Percentiles rank a stretch among this genome's conserved stretches.
phyloP scores from a whole-genome alignment of 2,888 invertebrate genomes.

The Perizoma flavofasciatum region DNA sequence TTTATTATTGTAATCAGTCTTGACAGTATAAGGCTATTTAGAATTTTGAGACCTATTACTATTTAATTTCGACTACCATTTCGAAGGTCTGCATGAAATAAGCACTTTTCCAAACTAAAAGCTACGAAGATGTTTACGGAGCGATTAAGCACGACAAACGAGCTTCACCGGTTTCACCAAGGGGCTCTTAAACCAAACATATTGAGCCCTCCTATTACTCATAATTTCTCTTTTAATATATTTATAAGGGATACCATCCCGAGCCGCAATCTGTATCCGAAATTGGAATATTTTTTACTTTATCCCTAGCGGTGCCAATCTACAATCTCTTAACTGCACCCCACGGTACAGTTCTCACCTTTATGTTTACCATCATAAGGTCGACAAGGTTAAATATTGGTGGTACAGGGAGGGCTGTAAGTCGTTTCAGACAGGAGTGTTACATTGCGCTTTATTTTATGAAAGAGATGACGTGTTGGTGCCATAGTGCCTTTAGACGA shows the following conservation, averaged over 20 bases:
- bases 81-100: too few relatives aligned
- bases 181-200: conserved; percentile 43
- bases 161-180: conserved; percentile 19
- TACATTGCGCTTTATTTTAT: conserved; percentile 46
- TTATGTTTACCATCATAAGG: conserved; percentile 28
- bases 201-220: conserved; percentile 49
- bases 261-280: conserved; percentile 61
- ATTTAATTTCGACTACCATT: too few relatives aligned
- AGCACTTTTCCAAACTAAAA: conserved; percentile 1
- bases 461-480: conserved; percentile 38
- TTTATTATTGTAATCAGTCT: too few relatives aligned
- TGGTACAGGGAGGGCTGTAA: conserved; percentile 22
- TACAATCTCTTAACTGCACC: conserved; percentile 27
- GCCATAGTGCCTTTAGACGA: conserved; percentile 4
- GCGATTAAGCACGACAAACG: conserved; percentile 34
- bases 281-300: conserved; percentile 66
- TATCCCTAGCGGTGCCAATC: conserved; percentile 47
- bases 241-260: conserved; percentile 61
- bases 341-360: conserved; percentile 12
- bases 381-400: conserved; percentile 21
- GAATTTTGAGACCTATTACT: too few relatives aligned
- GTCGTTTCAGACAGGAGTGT: conserved; percentile 38
- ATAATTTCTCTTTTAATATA: conserved; percentile 67
- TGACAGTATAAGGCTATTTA: too few relatives aligned
- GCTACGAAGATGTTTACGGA: conserved; percentile 28